Evolutionary conservation across 37 sponge, comb jelly and placozoan genomes (phyloP).

Genomic region (Mnemiopsis leidyi): DNA sequence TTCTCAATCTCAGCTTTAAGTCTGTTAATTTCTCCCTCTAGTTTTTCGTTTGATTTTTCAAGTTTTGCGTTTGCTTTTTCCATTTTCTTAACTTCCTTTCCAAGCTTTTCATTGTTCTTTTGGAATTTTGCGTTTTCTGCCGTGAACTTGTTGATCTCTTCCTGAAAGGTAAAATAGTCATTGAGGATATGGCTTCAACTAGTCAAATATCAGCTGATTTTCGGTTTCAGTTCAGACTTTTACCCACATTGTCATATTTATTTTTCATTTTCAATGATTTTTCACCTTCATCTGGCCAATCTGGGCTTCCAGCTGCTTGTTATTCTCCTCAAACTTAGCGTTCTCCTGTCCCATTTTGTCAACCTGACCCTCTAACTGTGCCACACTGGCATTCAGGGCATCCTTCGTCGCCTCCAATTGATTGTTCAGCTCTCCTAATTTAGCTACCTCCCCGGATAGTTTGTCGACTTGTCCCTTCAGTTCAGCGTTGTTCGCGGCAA

Average conservation of each 20-base stretch:
- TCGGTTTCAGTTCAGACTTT: no score
- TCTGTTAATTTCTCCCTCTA: background rate
- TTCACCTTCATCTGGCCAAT: slow-evolving; percentile 38
- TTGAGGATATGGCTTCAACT: no score
- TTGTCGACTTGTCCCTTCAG: background rate
- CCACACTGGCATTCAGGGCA: slow-evolving; percentile 33
- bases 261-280: no score
- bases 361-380: slow-evolving; percentile 50
- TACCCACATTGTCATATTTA: no score
- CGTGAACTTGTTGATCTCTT: slow-evolving; percentile 40
- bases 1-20: background rate
- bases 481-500: slow-evolving; percentile 37
- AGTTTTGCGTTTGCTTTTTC: background rate
- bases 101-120: background rate
- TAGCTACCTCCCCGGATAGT: slow-evolving; percentile 2
- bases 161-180: no score
- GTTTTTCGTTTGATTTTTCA: slow-evolving; percentile 2
- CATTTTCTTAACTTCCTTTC: background rate
- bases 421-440: slow-evolving; percentile 54
- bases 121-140: background rate
- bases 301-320: slow-evolving; percentile 18
- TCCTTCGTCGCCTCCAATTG: slow-evolving; percentile 46
- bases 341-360: slow-evolving; percentile 54
- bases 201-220: no score
- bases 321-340: slow-evolving; percentile 63